Evolutionary conservation across 2,888 invertebrate species (phyloP), one percentile per base, ranked within the genome.

Genomic region (Eurytoma californica): DNA sequence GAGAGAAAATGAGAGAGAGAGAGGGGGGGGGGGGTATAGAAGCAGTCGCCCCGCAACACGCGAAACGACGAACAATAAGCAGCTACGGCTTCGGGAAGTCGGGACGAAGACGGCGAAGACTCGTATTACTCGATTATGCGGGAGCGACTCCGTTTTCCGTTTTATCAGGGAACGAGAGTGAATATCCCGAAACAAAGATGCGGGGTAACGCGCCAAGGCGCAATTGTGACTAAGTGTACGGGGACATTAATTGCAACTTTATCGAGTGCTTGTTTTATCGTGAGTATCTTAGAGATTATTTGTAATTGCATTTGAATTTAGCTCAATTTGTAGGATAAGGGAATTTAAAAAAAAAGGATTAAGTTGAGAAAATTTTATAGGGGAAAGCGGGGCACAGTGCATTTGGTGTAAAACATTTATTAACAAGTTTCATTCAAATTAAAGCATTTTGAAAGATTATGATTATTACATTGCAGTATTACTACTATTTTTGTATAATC

Each of bases 61-160:
- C 53, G 77, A 70, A 77, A 65, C 72, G 39, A n/a, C 67, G 49
- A 77, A 77, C 65, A 77, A 77, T 77, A 60, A 72, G 72, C 72
- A 78, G 73, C 69, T 20, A 73, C 72, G 60, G 28, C 53, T 12
- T 7, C 18, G 20, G 24, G 61, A 67, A 76, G 72, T 53, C 53
- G 66, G 39, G 39, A 24, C 24, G 24, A 39, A 39, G 39, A 72
- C 57, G 30, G 39, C 63, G 53, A 65, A 55, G 72, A 72, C 53
- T 77, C 77, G 70, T 39, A 63, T 77, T 77, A 77, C 72, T 77
- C 72, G 67, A 77, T 72, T 72, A 61, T 66, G 66, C 58, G 60
- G 20, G 63, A n/a, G 49, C 55, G 51, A 51, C 47, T 73, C 47
- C 55, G 18, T 66, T 66, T 72, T 51, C 66, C 57, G 57, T 18